phyloP scores from a whole-genome alignment of 2,888 invertebrate species.

The Nasonovia ribisnigri region DNA sequence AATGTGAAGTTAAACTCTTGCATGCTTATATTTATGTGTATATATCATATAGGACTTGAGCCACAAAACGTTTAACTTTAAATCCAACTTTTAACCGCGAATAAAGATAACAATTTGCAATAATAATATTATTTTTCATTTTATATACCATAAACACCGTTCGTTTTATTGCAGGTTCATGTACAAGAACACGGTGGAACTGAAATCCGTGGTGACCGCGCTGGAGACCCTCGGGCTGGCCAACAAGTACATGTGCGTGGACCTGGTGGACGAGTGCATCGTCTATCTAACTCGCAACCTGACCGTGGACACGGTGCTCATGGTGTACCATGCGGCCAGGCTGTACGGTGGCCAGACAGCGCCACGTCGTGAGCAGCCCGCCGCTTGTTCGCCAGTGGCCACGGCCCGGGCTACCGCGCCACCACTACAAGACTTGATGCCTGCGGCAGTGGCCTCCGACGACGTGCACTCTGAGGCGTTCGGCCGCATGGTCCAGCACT shows the following conservation, averaged over 20 bases:
- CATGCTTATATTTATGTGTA: background rate
- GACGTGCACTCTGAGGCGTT: constrained; percentile 52
- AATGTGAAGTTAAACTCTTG: background rate
- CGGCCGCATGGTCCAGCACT: constrained; percentile 43
- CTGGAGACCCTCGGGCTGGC: constrained; percentile 81
- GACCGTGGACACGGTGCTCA: constrained; percentile 76
- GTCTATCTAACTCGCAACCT: constrained; percentile 77
- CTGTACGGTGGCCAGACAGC: constrained; percentile 68
- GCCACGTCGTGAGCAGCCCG: constrained; percentile 41
- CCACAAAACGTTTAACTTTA: background rate
- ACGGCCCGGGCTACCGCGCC: constrained; percentile 47
- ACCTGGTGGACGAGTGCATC: constrained; percentile 78
- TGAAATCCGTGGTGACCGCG: constrained; percentile 77
- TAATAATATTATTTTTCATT: background rate
- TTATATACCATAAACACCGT: background rate
- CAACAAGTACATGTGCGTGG: constrained; percentile 80
- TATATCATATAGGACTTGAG: background rate
- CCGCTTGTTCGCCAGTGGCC: constrained; percentile 24
- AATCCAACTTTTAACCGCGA: background rate
- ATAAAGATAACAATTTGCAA: background rate
- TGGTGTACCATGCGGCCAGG: constrained; percentile 74
- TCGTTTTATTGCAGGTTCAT: constrained; percentile 73
- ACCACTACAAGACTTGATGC: constrained; percentile 49
- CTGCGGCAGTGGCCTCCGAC: constrained; percentile 30
- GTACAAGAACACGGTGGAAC: constrained; percentile 76